These are phyloP conservation scores for Pontoporia blainvillei DNA, from an alignment of 2,113 vertebrate genomes.

Conservation along the genomic window DNA sequence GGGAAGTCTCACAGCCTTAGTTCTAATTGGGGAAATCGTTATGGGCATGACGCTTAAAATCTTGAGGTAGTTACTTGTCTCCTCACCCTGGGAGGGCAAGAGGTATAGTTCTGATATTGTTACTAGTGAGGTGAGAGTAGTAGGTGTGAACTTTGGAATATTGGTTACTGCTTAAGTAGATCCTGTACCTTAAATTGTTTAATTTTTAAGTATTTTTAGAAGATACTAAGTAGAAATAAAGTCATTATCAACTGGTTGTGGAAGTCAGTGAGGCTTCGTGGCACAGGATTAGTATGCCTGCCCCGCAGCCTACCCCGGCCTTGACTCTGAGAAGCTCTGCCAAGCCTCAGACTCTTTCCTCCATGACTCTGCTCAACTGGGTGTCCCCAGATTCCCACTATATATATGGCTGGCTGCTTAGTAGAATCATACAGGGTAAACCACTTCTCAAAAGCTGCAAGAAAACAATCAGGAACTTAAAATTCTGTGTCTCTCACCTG, in stretches of 20 bases:
- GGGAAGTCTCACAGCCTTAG: background rate
- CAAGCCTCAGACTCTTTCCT: background rate
- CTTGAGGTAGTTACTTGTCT: background rate
- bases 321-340: background rate
- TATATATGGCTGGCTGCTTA: rapidly evolving
- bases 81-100: background rate
- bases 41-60: background rate
- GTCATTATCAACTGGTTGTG: background rate
- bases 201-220: background rate
- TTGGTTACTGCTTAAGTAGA: background rate
- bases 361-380: background rate
- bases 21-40: background rate
- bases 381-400: background rate
- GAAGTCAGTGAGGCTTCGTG: background rate
- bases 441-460: background rate
- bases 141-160: background rate
- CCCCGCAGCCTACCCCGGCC: background rate
- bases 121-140: background rate
- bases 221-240: background rate
- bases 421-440: background rate
- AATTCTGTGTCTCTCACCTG: background rate
- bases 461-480: background rate
- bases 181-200: background rate
- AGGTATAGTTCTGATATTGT: background rate
- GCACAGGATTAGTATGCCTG: background rate